Percentiles rank a stretch among this genome's conserved stretches.
phyloP scores from a whole-genome alignment of 1,140 invertebrate species.

The Globodera rostochiensis region DNA sequence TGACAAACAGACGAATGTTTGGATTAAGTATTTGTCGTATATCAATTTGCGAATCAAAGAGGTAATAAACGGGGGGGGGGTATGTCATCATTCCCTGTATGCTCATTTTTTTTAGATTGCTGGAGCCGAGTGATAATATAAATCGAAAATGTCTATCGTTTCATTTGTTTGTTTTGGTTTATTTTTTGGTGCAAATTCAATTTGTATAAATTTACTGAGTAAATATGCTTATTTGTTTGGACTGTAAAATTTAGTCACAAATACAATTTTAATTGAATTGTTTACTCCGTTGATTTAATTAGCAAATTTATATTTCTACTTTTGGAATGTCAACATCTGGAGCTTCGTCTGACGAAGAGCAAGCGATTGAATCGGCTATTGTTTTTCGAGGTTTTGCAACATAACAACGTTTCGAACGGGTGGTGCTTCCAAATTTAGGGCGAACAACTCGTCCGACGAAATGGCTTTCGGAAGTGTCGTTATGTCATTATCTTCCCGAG shows the following conservation, averaged over 20 bases:
- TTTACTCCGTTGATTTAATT: not conserved
- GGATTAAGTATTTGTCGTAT: not conserved
- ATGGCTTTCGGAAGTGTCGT: constrained; percentile 55
- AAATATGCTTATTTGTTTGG: not conserved
- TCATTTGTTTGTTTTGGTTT: not conserved
- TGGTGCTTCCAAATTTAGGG: not conserved
- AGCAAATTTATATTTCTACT: not conserved
- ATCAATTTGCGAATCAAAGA: constrained; percentile 3
- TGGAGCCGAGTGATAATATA: not conserved
- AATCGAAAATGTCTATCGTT: not conserved
- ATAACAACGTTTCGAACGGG: not conserved
- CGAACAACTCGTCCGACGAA: constrained; percentile 41
- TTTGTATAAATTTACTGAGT: constrained; percentile 1
- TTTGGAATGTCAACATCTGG: not conserved
- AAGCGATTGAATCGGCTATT: not conserved
- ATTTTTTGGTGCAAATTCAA: not conserved
- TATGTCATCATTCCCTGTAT: not conserved
- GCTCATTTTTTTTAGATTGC: not conserved
- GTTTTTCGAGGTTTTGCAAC: not conserved
- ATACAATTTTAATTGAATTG: too few species aligned
- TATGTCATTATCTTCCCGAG: constrained; percentile 62
- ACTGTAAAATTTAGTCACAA: too few species aligned
- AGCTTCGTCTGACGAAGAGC: not conserved
- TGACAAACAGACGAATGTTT: not conserved
- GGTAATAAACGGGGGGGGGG: not conserved